These are phyloP conservation scores for Tetranychus truncatus DNA, from an alignment of 2,888 invertebrate genomes.

Conservation along the genomic window DNA sequence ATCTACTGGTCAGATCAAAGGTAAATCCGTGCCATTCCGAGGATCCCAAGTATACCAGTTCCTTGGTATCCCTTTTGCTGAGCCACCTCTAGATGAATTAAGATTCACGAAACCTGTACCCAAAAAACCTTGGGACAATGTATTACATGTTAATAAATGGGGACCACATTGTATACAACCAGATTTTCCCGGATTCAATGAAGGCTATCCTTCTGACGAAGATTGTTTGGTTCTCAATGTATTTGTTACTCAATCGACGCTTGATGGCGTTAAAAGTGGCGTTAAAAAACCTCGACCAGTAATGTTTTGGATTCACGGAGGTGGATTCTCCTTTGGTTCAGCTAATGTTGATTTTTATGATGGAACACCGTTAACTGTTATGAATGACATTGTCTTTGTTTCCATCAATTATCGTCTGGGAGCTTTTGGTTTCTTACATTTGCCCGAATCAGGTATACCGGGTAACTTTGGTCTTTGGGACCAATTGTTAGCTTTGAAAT, in stretches of 20 bases:
- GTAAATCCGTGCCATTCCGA: background rate
- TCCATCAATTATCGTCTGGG: conserved; percentile 38
- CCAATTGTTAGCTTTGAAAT: conserved; percentile 37
- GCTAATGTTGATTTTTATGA: conserved; percentile 36
- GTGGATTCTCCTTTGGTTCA: conserved; percentile 37
- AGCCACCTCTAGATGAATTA: conserved; percentile 32
- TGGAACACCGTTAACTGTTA: conserved; percentile 32
- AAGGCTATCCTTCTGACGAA: conserved; percentile 28
- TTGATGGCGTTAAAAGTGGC: background rate
- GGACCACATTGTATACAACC: conserved; percentile 30
- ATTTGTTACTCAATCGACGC: conserved; percentile 29
- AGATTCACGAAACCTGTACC: conserved; percentile 32
- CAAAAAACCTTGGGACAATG: conserved; percentile 32
- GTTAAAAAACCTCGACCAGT: conserved; percentile 24
- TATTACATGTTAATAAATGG: conserved; percentile 26
- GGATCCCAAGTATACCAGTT: conserved; percentile 30
- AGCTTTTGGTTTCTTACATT: conserved; percentile 32
- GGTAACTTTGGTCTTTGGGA: conserved; percentile 45
- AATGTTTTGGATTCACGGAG: conserved; percentile 32
- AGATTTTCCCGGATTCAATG: background rate
- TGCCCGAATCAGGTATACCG: conserved; percentile 36
- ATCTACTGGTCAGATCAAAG: background rate
- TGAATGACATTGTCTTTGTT: conserved; percentile 37
- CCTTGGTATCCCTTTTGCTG: conserved; percentile 34
- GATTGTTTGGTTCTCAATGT: conserved; percentile 40